Conservation (phyloP, 2,888 invertebrate genomes). For the Oeneis ivallda region DNA sequence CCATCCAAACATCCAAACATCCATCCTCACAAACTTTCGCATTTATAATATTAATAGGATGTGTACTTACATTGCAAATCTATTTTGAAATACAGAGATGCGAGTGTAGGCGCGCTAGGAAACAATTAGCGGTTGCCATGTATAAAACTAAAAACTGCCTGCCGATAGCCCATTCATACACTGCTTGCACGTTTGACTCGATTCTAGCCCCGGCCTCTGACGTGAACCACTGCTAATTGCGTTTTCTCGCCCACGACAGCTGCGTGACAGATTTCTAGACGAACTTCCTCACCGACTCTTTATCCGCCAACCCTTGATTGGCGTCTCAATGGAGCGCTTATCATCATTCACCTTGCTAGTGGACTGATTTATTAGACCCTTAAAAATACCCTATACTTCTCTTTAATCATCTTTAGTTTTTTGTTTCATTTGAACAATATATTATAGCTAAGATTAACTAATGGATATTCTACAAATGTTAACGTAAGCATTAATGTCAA, state of each 20-base stretch:
- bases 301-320: conserved; percentile 54
- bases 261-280: conserved; percentile 54
- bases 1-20: too few species aligned
- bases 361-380: conserved; percentile 45
- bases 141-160: conserved; percentile 38
- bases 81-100: not conserved
- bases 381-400: not conserved
- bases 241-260: conserved; percentile 59
- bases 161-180: conserved; percentile 53
- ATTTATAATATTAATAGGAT: too few species aligned
- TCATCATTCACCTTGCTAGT: conserved; percentile 48
- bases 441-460: not conserved
- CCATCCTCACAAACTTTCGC: too few species aligned
- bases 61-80: not conserved
- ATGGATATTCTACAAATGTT: not conserved
- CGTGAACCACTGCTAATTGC: conserved; percentile 62
- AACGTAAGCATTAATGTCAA: too few species aligned
- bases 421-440: not conserved
- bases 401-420: not conserved
- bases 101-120: not conserved
- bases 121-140: conserved; percentile 18
- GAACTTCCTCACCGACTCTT: conserved; percentile 52
- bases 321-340: conserved; percentile 53
- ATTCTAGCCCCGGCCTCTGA: conserved; percentile 65
- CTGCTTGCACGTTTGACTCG: conserved; percentile 43